Evolutionary conservation across 2,113 vertebrate genomes (phyloP), one percentile per base, ranked within the genome.

Genomic region (Zosterops lateralis): DNA sequence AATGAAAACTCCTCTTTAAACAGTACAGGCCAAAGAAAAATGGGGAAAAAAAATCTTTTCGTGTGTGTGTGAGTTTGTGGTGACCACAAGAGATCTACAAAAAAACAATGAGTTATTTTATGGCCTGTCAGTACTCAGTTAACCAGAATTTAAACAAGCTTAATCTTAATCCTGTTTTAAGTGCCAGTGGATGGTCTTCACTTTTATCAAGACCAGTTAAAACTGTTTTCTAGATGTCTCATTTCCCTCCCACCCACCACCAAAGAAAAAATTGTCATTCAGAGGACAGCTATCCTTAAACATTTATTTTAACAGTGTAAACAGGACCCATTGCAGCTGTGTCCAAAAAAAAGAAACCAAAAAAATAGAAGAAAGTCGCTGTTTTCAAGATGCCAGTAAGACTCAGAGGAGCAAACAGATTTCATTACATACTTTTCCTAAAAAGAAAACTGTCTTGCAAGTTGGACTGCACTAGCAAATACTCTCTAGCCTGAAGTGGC

Each of bases 261-360:
- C 3, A 4, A 42, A 90, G 34, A 74, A 91, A 84, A 80, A 83
- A 45, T 17, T 87, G 66, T 85, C 40, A 61, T 85, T 73, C 73
- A 58, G 60, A 83, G 34, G 50, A 94, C 0, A 88, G 88, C 85
- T 73, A 85, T 76, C 60, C 67, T 93, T 90, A 96, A 96, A 96
- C 90, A 96, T 96, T 96, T 96, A 96, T 90, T 94, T 93, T 90
- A 93, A 29, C 70, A 82, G 14, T 36, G 17, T 96, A 96, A 96
- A 96, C 96, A 96, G 32, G 51, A 77, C 60, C 32, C 34, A 22
- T 14, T 62, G 60, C 96, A 94, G 85, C 92, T 95, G 79, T 32
- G 47, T 71, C 31, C 50, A 81, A 74, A 81, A 74, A 34, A 45
- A 19, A n/a, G 19, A 21, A 19, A 6, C 26, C 6, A 60, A 67